These are phyloP conservation scores for Clarias fuscus DNA, from an alignment of 2,797 vertebrate species.

Conservation along the genomic window DNA sequence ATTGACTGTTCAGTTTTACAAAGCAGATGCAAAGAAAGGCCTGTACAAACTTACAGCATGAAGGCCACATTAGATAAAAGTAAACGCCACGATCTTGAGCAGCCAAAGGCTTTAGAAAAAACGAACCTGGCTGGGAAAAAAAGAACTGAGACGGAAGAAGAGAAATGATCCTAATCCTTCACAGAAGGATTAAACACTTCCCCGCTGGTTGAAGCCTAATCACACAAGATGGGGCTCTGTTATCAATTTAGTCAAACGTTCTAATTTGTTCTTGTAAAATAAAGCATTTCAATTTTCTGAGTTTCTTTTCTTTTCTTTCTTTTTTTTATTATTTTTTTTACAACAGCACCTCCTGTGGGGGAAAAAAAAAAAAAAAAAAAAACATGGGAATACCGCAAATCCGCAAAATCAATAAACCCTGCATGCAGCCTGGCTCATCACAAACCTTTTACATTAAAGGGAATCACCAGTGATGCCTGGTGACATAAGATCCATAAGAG, in stretches of 20 bases:
- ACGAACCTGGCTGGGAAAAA: neutral
- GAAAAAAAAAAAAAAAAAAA: neutral
- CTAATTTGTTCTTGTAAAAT: constrained; percentile 54
- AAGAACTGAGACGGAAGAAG: constrained; percentile 14
- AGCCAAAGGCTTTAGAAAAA: constrained; percentile 46
- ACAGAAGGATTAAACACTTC: constrained; percentile 74
- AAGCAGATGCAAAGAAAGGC: constrained; percentile 66
- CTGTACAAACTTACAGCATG: constrained; percentile 63
- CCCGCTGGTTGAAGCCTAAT: constrained; percentile 61
- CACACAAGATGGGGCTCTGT: constrained; percentile 60
- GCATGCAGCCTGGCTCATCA: constrained; percentile 31
- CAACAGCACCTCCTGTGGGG: neutral
- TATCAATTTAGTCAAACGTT: constrained; percentile 47
- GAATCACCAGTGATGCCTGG: neutral
- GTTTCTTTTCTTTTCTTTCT: constrained; percentile 37
- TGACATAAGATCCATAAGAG: constrained; percentile 30
- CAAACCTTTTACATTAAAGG: constrained; percentile 35
- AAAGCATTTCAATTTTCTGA: constrained; percentile 48
- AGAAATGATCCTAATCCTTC: constrained; percentile 72
- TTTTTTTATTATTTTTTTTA: constrained; percentile 42
- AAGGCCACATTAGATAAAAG: constrained; percentile 68
- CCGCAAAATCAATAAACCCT: constrained; percentile 8
- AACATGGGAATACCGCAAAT: constrained; percentile 37
- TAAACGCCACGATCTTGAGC: constrained; percentile 49
- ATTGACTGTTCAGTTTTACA: constrained; percentile 73